Conservation (phyloP, 2,113 vertebrate species). For the Etia nguti region DNA sequence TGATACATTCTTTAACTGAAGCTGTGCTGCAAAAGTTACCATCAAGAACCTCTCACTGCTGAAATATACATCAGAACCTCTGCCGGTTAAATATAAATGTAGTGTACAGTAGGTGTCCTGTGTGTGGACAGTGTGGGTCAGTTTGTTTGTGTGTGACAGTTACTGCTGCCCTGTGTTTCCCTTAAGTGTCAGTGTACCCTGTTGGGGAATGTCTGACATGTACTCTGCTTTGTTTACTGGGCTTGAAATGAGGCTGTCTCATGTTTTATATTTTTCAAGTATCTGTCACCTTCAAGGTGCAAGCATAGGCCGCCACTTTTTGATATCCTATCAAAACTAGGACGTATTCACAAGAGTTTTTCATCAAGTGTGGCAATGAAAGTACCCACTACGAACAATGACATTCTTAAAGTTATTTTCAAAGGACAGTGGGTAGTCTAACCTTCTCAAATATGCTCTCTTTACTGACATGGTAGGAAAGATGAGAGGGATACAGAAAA, state of each 20-base stretch:
- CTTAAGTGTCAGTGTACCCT: not conserved
- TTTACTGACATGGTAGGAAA: not conserved
- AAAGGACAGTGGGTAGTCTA: conserved; percentile 3
- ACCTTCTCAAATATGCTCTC: conserved; percentile 12
- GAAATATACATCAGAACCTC: conserved; percentile 55
- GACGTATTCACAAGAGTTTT: not conserved
- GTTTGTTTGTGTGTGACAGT: not conserved
- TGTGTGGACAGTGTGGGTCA: not conserved
- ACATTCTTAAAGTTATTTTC: not conserved
- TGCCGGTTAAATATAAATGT: conserved; percentile 58
- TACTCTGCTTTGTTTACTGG: conserved; percentile 27
- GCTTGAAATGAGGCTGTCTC: not conserved
- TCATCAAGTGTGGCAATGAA: not conserved
- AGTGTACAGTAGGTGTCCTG: not conserved
- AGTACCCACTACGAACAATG: not conserved
- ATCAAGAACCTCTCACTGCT: conserved; percentile 35
- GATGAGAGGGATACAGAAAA: conserved; percentile 12
- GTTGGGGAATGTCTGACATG: conserved; percentile 19
- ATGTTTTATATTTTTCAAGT: conserved; percentile 1
- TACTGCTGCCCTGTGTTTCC: not conserved
- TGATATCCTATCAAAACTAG: not conserved
- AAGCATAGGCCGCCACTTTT: not conserved
- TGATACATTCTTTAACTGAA: conserved; percentile 55
- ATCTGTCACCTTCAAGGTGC: not conserved
- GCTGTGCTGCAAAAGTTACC: conserved; percentile 44